phyloP scores from a whole-genome alignment of 1,140 invertebrate genomes.

The Wiebesia pumilae region DNA sequence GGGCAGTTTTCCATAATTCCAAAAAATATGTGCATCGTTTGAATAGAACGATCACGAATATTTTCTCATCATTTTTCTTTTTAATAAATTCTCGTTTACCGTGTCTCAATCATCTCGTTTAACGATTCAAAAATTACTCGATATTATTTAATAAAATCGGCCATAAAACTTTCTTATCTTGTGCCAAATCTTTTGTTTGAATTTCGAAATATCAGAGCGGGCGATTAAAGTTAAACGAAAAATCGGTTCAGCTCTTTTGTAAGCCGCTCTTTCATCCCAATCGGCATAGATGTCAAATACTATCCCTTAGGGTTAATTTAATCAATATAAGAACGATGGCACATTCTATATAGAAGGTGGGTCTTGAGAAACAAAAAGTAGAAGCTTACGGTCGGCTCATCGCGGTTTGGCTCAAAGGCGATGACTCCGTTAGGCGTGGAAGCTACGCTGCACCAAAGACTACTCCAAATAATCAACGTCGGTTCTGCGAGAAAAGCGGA shows the following conservation, averaged over 20 bases:
- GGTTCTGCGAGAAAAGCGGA: background rate
- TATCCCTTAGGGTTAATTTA: constrained; percentile 37
- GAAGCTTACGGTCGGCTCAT: background rate
- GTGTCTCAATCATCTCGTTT: no score
- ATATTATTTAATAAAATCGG: background rate
- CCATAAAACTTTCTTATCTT: background rate
- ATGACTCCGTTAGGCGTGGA: background rate
- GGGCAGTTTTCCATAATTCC: no score
- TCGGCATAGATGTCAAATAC: background rate
- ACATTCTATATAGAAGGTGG: background rate
- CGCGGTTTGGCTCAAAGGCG: background rate
- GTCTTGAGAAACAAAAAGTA: background rate
- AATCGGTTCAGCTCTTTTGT: background rate
- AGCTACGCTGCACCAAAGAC: background rate
- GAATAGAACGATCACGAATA: no score
- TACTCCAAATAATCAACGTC: constrained; percentile 27
- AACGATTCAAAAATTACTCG: background rate
- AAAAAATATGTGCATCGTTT: no score
- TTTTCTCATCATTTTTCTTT: no score
- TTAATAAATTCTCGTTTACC: no score
- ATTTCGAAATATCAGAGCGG: background rate
- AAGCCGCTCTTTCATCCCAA: constrained; percentile 3
- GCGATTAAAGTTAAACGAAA: constrained; percentile 1
- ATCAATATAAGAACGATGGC: constrained; percentile 46
- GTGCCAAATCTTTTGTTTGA: background rate